A percentile compares a stretch with the other conserved stretches of the same genome.
phyloP scores from a whole-genome alignment of 2,888 invertebrate genomes.

The Protophormia terraenovae region DNA sequence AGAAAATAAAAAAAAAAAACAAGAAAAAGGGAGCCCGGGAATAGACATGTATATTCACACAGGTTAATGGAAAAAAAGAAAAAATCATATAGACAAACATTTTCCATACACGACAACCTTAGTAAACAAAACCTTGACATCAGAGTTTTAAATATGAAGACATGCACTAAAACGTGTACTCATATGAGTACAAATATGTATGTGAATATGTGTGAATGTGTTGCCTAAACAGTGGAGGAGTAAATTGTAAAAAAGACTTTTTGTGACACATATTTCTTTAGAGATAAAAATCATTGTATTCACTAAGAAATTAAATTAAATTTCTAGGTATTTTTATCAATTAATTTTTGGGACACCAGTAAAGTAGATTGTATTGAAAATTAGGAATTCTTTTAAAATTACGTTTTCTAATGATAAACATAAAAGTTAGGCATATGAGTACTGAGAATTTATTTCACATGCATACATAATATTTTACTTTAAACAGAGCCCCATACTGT shows the following conservation, averaged over 20 bases:
- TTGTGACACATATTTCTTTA: background rate
- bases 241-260: background rate
- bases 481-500: too few species aligned
- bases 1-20: too few species aligned
- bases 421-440: too few species aligned
- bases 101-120: background rate
- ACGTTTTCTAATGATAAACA: too few species aligned
- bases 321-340: too few species aligned
- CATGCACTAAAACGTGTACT: background rate
- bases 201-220: too few species aligned
- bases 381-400: too few species aligned
- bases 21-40: background rate
- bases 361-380: too few species aligned
- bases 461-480: too few species aligned
- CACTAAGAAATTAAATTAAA: background rate
- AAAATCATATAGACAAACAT: background rate
- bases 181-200: too few species aligned
- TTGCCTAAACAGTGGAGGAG: background rate
- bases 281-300: background rate
- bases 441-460: too few species aligned
- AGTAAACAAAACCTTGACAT: slow-evolving; percentile 30
- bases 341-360: too few species aligned
- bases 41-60: background rate
- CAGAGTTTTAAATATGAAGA: background rate
- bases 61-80: background rate